A percentile compares a stretch with the other conserved stretches of the same genome.
phyloP scores from a whole-genome alignment of 2,888 invertebrate genomes.

The Theodoxus fluviatilis region DNA sequence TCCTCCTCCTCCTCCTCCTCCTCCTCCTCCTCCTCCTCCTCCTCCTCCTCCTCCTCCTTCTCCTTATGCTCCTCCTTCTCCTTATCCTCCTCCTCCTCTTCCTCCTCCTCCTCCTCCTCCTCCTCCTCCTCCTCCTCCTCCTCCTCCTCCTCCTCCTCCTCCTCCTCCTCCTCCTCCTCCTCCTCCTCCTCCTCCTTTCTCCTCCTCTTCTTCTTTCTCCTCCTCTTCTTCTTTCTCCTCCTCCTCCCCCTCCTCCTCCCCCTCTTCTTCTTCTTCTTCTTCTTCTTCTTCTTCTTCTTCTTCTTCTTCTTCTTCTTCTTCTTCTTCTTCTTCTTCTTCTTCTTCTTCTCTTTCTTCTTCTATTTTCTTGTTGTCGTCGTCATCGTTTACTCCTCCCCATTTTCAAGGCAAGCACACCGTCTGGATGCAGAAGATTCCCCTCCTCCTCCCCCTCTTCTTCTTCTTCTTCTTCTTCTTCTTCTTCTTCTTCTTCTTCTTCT shows the following conservation, averaged over 20 bases:
- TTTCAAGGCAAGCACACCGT: too few relatives aligned
- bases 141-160: not conserved
- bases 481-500: not conserved
- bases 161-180: not conserved
- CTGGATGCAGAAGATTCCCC: too few relatives aligned
- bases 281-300: slow-evolving; percentile 1
- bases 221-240: not conserved
- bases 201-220: not conserved
- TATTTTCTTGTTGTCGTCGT: too few relatives aligned
- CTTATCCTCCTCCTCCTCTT: not conserved
- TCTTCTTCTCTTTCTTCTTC: not conserved
- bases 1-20: not conserved
- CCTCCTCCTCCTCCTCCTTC: not conserved
- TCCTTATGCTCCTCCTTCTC: not conserved
- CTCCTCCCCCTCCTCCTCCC: slow-evolving; percentile 6
- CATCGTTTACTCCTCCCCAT: too few relatives aligned
- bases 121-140: not conserved
- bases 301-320: not conserved
- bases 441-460: not conserved
- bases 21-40: not conserved
- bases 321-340: not conserved
- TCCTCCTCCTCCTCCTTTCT: slow-evolving; percentile 5
- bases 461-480: not conserved
- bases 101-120: not conserved
- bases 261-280: not conserved